phyloP scores from a whole-genome alignment of 2,113 vertebrate genomes.

The Camelus dromedarius region DNA sequence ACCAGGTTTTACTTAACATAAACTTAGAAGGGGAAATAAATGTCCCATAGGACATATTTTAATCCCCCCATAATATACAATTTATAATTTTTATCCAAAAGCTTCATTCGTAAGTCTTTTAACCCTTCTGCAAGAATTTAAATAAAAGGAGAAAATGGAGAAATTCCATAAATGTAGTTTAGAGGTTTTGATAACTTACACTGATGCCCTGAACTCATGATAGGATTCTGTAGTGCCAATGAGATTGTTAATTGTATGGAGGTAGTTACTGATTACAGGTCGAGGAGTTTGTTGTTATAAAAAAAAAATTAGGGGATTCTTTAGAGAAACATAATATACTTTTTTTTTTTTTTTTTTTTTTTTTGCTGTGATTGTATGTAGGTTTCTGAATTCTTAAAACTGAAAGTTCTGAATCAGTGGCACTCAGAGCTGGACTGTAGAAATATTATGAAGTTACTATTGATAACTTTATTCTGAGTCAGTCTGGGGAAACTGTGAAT shows the following conservation, averaged over 20 bases:
- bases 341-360: background rate
- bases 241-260: background rate
- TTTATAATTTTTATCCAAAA: constrained; percentile 25
- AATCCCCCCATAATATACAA: background rate
- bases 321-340: background rate
- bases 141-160: background rate
- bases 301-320: background rate
- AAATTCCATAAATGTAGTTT: background rate
- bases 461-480: background rate
- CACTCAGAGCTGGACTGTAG: background rate
- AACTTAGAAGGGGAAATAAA: constrained; percentile 16
- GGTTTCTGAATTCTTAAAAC: constrained; percentile 50
- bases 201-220: background rate
- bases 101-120: background rate
- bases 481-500: background rate
- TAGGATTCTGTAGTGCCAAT: background rate
- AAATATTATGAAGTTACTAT: constrained; percentile 3
- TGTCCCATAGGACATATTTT: background rate
- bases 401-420: background rate
- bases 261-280: background rate
- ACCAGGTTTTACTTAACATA: constrained; percentile 10
- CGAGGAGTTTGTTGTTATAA: background rate
- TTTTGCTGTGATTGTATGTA: background rate
- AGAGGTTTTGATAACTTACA: background rate
- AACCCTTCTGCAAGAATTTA: background rate